These are phyloP conservation scores for Heliconius hewitsoni DNA, from an alignment of 1,140 invertebrate genomes.

Conservation along the genomic window DNA sequence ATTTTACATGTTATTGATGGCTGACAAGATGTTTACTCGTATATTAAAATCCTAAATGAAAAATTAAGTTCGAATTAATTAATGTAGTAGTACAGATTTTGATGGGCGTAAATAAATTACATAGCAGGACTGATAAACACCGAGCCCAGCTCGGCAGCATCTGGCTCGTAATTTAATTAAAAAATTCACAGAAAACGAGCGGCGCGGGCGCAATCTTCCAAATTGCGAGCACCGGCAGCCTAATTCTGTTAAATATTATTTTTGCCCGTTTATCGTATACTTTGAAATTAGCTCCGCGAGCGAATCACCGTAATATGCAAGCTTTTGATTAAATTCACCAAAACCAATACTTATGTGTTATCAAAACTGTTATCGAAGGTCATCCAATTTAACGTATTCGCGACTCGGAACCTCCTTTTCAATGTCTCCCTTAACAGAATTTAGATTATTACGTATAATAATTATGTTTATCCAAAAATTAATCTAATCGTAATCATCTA, in stretches of 20 bases:
- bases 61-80: slow-evolving; percentile 10
- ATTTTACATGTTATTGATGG: not conserved
- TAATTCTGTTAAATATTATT: slow-evolving; percentile 77
- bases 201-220: slow-evolving; percentile 73
- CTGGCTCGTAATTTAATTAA: slow-evolving; percentile 80
- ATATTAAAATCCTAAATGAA: slow-evolving; percentile 9
- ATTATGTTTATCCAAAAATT: not conserved
- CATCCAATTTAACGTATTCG: slow-evolving; percentile 25
- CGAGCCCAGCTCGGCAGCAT: slow-evolving; percentile 44
- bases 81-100: slow-evolving; percentile 10
- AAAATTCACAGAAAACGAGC: slow-evolving; percentile 78
- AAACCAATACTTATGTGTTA: slow-evolving; percentile 77
- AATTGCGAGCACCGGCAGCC: slow-evolving; percentile 70
- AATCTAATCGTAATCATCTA: not conserved
- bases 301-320: slow-evolving; percentile 68
- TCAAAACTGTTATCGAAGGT: slow-evolving; percentile 59
- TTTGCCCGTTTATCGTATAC: slow-evolving; percentile 73
- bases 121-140: slow-evolving; percentile 26
- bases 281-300: slow-evolving; percentile 68
- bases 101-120: slow-evolving; percentile 34
- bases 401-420: slow-evolving; percentile 53
- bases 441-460: slow-evolving; percentile 18
- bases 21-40: not conserved
- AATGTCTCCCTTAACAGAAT: slow-evolving; percentile 44
- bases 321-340: slow-evolving; percentile 74